Evolutionary conservation across 1,140 invertebrate genomes (phyloP).

Genomic region (Lasioglossum baleicum): DNA sequence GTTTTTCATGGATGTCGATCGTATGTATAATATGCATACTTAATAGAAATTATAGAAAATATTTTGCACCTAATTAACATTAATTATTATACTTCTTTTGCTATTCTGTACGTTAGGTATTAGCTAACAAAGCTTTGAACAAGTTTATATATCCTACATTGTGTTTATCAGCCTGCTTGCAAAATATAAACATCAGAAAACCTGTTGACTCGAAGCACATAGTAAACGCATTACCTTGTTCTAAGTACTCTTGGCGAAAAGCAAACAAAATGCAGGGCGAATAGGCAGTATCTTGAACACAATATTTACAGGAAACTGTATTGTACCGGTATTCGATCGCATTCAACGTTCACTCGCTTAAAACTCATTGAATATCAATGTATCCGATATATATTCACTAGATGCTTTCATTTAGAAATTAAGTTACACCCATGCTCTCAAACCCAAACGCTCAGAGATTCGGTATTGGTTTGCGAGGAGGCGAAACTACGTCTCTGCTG

Average conservation of each 20-base stretch:
- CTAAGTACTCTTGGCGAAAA: neutral
- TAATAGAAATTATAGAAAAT: conserved; percentile 2
- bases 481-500: conserved; percentile 71
- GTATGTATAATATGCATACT: neutral
- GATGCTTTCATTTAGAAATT: neutral
- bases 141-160: neutral
- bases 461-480: conserved; percentile 61
- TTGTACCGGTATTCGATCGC: neutral
- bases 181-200: neutral
- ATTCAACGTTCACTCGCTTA: neutral
- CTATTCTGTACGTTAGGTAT: neutral
- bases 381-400: neutral
- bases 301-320: conserved; percentile 3
- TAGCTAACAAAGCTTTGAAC: conserved; percentile 5
- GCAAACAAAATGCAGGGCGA: neutral
- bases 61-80: neutral
- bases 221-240: neutral
- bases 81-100: conserved; percentile 4
- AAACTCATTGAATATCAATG: neutral
- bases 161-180: neutral
- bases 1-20: neutral
- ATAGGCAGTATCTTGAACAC: neutral
- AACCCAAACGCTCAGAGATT: conserved; percentile 78
- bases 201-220: neutral
- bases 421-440: conserved; percentile 46